These are phyloP conservation scores for Mareca strepera DNA, from an alignment of 2,797 vertebrate species.

Conservation along the genomic window DNA sequence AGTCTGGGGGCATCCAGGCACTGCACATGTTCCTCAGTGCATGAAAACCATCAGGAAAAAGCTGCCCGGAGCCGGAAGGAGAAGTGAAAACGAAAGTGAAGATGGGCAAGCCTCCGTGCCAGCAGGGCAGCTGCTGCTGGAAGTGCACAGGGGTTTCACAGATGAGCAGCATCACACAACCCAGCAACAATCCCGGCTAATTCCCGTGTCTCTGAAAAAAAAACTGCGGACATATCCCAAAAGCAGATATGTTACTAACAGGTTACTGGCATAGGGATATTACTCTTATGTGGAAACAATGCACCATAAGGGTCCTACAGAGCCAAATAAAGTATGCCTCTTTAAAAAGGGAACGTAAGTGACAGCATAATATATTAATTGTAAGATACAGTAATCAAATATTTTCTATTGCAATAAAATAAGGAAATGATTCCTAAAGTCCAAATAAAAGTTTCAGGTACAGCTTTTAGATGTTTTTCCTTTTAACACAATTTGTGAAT, in stretches of 20 bases:
- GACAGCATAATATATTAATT: not conserved
- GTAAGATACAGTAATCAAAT: not conserved
- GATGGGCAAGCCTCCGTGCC: not conserved
- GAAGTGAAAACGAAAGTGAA: conserved; percentile 4
- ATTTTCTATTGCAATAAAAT: not conserved
- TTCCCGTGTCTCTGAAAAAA: not conserved
- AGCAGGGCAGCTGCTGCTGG: too few relatives aligned
- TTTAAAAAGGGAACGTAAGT: not conserved
- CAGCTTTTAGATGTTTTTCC: not conserved
- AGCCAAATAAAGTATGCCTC: not conserved
- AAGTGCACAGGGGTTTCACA: too few relatives aligned
- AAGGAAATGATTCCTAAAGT: not conserved
- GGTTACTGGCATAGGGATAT: not conserved
- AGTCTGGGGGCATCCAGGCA: not conserved
- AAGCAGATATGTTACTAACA: not conserved
- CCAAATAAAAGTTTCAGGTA: not conserved
- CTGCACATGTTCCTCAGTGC: fast-evolving
- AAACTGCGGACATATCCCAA: not conserved
- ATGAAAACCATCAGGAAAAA: fast-evolving
- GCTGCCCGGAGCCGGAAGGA: fast-evolving
- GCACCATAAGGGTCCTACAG: not conserved
- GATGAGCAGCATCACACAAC: fast-evolving
- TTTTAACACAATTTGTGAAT: not conserved
- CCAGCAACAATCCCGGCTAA: too few relatives aligned
- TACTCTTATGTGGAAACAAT: not conserved